phyloP scores from a whole-genome alignment of 2,113 vertebrate genomes.

The Campylomormyrus tamandua region DNA sequence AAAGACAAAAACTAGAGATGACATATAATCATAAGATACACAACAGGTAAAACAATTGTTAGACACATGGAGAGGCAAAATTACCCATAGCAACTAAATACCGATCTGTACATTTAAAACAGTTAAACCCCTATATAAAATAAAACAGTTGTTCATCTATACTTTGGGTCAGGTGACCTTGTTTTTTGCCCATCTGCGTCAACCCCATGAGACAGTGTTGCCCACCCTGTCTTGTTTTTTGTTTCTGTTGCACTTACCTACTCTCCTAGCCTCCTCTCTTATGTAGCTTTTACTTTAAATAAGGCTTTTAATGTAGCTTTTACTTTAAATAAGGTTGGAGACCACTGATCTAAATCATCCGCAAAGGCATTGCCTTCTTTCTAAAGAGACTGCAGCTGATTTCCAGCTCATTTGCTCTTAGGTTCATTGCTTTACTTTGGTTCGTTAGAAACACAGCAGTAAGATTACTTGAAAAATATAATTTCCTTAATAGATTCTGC shows the following conservation, averaged over 20 bases:
- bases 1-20: neutral
- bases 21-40: neutral
- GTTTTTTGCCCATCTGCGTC: neutral
- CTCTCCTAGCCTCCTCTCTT: neutral
- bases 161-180: neutral
- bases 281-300: neutral
- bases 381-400: neutral
- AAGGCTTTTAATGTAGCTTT: neutral
- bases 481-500: neutral
- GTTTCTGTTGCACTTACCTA: neutral
- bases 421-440: neutral
- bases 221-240: neutral
- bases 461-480: neutral
- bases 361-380: neutral
- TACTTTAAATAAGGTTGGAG: neutral
- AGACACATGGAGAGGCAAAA: neutral
- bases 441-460: neutral
- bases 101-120: neutral
- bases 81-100: neutral
- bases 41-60: neutral
- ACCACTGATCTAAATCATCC: neutral
- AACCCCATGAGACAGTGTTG: neutral
- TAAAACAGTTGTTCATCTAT: neutral
- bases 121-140: neutral
- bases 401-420: neutral